Evolutionary conservation across 2,888 invertebrate genomes (phyloP).

Genomic region (Smittia aterrima): DNA sequence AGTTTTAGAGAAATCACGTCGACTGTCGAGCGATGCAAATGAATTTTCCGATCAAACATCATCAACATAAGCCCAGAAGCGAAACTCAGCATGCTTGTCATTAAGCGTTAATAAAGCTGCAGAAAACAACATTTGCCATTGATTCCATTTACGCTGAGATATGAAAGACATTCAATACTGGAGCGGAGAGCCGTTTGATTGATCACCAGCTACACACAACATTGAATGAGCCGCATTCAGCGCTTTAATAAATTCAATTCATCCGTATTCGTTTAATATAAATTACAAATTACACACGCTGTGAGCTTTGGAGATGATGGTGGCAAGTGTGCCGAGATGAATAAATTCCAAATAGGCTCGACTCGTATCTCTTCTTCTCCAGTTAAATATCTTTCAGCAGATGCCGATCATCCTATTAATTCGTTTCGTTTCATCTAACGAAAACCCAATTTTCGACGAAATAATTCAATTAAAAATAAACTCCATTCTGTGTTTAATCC

Average conservation of each 20-base stretch:
- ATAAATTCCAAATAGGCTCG: conserved; percentile 30
- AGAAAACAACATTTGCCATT: background rate
- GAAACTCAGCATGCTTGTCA: background rate
- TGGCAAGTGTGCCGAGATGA: background rate
- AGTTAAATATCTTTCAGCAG: conserved; percentile 40
- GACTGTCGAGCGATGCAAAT: no score
- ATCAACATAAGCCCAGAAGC: background rate
- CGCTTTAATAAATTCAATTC: conserved; percentile 17
- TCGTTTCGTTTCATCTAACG: conserved; percentile 22
- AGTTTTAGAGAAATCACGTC: no score
- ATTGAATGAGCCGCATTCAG: background rate
- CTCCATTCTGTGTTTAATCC: background rate
- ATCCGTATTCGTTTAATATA: conserved; percentile 12
- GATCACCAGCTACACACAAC: conserved; percentile 17
- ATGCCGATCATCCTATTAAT: conserved; percentile 42
- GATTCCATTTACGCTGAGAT: background rate
- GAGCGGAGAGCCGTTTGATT: conserved; percentile 29
- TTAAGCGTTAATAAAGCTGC: background rate
- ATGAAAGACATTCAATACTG: conserved; percentile 12
- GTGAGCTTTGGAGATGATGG: conserved; percentile 6
- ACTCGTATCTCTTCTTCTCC: background rate
- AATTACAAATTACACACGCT: conserved; percentile 41
- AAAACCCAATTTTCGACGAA: conserved; percentile 17
- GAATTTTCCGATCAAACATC: background rate
- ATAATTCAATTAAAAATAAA: conserved; percentile 30